Percentiles rank a stretch among this genome's conserved stretches.
Evolutionary conservation across 2,797 vertebrate genomes (phyloP).

Genomic region (Eulemur albifrons): DNA sequence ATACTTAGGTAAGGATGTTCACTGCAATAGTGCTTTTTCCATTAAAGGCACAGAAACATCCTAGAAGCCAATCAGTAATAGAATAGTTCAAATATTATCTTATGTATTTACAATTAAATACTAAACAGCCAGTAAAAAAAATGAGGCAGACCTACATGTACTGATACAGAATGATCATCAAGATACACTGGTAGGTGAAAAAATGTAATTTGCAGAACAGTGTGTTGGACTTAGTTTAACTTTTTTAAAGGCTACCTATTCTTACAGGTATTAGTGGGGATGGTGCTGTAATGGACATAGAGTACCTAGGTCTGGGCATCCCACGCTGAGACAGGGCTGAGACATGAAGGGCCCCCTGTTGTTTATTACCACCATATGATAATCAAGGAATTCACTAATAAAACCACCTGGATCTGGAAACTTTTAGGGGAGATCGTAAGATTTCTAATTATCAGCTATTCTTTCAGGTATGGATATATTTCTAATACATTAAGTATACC

Average conservation of each 20-base stretch:
- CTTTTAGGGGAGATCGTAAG: not conserved
- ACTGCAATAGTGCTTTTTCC: not conserved
- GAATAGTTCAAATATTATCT: not conserved
- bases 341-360: not conserved
- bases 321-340: not conserved
- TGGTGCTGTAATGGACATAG: not conserved
- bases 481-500: not conserved
- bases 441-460: not conserved
- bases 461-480: not conserved
- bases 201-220: not conserved
- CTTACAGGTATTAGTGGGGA: not conserved
- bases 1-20: not conserved
- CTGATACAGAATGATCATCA: not conserved
- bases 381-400: slow-evolving; percentile 5
- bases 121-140: not conserved
- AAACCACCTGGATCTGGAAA: not conserved
- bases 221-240: not conserved
- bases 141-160: not conserved
- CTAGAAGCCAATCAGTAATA: not conserved
- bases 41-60: slow-evolving; percentile 3
- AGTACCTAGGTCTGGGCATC: not conserved
- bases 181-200: not conserved
- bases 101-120: slow-evolving; percentile 20
- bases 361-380: not conserved
- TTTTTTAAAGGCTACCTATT: not conserved